Evolutionary conservation across 2,113 vertebrate species (phyloP), one percentile per base, ranked within the genome.

Genomic region (Gavia stellata): DNA sequence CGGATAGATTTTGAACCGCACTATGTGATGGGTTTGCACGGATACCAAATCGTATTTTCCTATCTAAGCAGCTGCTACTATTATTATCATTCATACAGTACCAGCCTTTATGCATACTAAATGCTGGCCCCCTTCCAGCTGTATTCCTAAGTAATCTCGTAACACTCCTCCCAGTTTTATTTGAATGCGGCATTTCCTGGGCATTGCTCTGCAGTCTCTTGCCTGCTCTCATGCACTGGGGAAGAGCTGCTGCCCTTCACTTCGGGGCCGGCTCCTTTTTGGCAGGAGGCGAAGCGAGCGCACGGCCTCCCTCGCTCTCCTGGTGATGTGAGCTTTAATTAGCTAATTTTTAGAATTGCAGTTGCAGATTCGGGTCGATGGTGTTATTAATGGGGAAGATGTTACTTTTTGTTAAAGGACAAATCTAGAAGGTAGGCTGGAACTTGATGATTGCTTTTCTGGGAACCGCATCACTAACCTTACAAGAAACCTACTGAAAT

Each of bases 61-160:
- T 63, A 38, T 80, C 75, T 78, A 67, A 95, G 86, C 82, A 92
- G 88, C 80, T 92, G 92, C 92, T 92, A 49, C 94, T 92, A 63
- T 94, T 96, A 90, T 94, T 94, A 52, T 75, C 88, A 65, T 84
- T 95, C 81, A 36, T 78, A 61, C 80, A 86, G 90, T 36, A 81
- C 55, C 92, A 92, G 90, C 75, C 88, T 93, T 49, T 50, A 9
- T 83, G 90, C 90, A 88, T 86, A 14, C 79, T 13, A 31, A 96
- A 77, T 59, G 88, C 90, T 96, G 95, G 95, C 90, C 72, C 44
- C 0, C 0, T 81, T 96, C 95, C 95, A 93, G 83, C 82, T 55
- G 50, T 86, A 67, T 90, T 95, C 88, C 88, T 26, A 3, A 94
- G 96, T 82, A 86, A 47, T 88, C 82, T 75, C 11, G 1, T 52